Conservation (phyloP, 2,888 invertebrate species). For the Gastrophysa polygoni region DNA sequence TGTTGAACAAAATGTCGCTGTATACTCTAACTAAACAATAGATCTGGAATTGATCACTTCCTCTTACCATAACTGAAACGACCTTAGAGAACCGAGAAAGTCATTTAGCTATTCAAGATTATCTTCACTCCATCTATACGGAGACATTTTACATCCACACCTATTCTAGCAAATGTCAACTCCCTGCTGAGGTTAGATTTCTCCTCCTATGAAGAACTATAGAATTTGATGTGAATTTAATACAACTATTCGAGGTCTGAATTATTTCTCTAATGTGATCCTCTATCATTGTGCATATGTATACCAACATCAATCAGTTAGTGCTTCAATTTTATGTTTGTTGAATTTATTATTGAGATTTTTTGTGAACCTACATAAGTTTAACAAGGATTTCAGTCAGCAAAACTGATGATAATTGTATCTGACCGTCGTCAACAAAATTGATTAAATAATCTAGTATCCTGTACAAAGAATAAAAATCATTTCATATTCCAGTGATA, state of each 20-base stretch:
- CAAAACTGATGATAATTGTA: no score
- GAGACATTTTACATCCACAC: slow-evolving; percentile 9
- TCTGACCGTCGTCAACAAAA: no score
- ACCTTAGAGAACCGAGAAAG: not conserved
- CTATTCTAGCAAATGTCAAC: slow-evolving; percentile 1
- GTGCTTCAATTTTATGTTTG: no score
- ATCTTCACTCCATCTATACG: not conserved
- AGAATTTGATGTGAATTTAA: not conserved
- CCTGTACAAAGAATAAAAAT: no score
- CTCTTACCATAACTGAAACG: slow-evolving; percentile 7
- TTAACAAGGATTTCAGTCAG: no score
- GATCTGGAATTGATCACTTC: slow-evolving; percentile 4
- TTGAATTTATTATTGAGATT: no score
- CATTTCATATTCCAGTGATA: no score
- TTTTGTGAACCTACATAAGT: no score
- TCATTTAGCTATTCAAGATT: slow-evolving; percentile 5
- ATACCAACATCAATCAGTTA: no score
- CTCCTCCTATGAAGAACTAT: not conserved
- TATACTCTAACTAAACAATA: not conserved
- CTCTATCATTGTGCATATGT: no score
- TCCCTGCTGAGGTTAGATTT: not conserved
- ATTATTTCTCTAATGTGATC: not conserved
- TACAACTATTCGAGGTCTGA: not conserved
- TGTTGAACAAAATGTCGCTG: not conserved
- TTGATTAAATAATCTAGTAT: no score